Percentiles rank a stretch among this genome's conserved stretches.
phyloP scores from a whole-genome alignment of 2,888 invertebrate species.

The Myathropa florea region DNA sequence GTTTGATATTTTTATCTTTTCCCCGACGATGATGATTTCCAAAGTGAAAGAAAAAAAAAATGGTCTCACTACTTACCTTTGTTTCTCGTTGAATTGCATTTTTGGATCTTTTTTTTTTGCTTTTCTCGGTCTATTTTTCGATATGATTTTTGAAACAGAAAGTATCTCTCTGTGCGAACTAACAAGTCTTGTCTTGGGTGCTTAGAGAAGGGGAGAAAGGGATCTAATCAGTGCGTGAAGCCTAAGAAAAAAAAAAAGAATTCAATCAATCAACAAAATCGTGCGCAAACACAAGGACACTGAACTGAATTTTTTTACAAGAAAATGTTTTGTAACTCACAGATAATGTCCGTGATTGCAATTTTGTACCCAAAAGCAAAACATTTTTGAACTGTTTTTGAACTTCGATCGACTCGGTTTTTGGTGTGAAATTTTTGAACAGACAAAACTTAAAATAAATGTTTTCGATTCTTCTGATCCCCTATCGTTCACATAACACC shows the following conservation, averaged over 20 bases:
- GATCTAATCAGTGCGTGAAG: background rate
- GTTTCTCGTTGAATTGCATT: conserved; percentile 59
- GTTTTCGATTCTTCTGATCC: background rate
- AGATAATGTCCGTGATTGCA: conserved; percentile 53
- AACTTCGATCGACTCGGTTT: background rate
- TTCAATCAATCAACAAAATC: background rate
- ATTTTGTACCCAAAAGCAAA: conserved; percentile 57
- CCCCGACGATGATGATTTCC: background rate
- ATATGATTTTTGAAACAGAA: background rate
- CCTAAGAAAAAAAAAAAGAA: background rate
- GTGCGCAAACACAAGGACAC: background rate
- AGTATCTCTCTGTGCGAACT: background rate
- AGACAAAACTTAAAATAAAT: background rate
- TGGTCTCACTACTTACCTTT: conserved; percentile 28
- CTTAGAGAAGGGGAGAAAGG: background rate
- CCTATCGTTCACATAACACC: conserved; percentile 21
- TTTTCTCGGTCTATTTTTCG: conserved; percentile 6
- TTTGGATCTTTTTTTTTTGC: background rate
- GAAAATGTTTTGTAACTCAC: conserved; percentile 52
- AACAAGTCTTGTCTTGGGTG: too few species aligned
- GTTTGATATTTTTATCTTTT: background rate
- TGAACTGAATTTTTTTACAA: background rate
- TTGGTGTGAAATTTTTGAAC: background rate
- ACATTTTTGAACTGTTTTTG: conserved; percentile 21
- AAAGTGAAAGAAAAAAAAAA: background rate